A percentile compares a stretch with the other conserved stretches of the same genome.
Conservation (phyloP, 2,888 invertebrate species). For the Catocala sponsa region DNA sequence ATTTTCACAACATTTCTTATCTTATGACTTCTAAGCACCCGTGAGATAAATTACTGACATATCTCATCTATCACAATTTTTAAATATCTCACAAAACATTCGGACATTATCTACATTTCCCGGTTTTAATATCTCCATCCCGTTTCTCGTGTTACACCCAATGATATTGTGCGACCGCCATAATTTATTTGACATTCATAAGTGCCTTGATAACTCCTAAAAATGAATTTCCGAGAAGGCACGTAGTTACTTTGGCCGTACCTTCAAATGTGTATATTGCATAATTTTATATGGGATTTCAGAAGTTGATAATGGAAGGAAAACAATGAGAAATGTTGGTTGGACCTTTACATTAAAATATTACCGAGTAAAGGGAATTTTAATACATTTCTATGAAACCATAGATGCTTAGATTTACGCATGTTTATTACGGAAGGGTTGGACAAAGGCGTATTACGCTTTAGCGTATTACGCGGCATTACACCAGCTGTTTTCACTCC, state of each 20-base stretch:
- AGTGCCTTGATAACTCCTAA: slow-evolving; percentile 48
- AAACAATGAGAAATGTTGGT: too few relatives aligned
- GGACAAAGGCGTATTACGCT: too few relatives aligned
- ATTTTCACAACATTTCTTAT: background rate
- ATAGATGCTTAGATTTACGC: too few relatives aligned
- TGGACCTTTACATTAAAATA: too few relatives aligned
- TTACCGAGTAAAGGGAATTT: too few relatives aligned
- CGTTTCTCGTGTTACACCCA: slow-evolving; percentile 32
- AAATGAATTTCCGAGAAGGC: slow-evolving; percentile 39
- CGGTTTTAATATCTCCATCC: slow-evolving; percentile 41
- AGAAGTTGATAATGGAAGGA: slow-evolving; percentile 13
- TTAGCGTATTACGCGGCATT: too few relatives aligned
- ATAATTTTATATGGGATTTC: background rate
- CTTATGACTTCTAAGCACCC: background rate
- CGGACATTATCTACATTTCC: slow-evolving; percentile 25
- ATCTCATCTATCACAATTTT: background rate
- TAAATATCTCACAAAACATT: slow-evolving; percentile 14
- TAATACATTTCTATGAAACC: too few relatives aligned
- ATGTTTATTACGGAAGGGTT: too few relatives aligned
- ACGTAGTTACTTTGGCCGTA: slow-evolving; percentile 2
- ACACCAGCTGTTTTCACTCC: too few relatives aligned
- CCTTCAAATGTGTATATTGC: background rate
- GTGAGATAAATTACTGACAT: background rate
- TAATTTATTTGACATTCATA: slow-evolving; percentile 51
- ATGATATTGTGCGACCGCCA: slow-evolving; percentile 44